Percentiles rank a stretch among this genome's conserved stretches.
Evolutionary conservation across 2,888 invertebrate species (phyloP).

Genomic region (Mylabris sibirica): DNA sequence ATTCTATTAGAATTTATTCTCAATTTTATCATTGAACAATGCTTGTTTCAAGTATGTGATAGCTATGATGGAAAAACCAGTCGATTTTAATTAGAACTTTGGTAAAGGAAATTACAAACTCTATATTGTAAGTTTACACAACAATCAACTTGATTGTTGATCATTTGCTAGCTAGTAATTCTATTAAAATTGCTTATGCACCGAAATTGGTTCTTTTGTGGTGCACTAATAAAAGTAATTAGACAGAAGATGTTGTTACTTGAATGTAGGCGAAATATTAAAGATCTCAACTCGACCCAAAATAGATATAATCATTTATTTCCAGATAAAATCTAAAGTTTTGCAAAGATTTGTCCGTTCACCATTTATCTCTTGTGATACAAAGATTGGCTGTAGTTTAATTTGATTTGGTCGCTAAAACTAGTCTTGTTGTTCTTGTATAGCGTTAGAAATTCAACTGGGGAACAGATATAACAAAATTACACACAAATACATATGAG

Average conservation of each 20-base stretch:
- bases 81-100: background rate
- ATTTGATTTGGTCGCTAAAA: background rate
- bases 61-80: background rate
- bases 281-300: background rate
- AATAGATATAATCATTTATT: background rate
- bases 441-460: background rate
- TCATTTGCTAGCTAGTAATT: conserved; percentile 1
- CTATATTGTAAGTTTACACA: background rate
- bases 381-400: background rate
- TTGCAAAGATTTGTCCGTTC: background rate
- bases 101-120: background rate
- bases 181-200: background rate
- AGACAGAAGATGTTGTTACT: background rate
- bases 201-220: background rate
- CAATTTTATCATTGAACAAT: background rate
- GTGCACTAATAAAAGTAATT: conserved; percentile 3
- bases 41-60: background rate
- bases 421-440: background rate
- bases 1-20: conserved; percentile 25
- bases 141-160: conserved; percentile 1
- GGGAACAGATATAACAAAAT: conserved; percentile 21
- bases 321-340: background rate
- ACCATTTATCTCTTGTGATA: background rate
- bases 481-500: conserved; percentile 19
- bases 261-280: background rate